A percentile compares a stretch with the other conserved stretches of the same genome.
Conservation (phyloP, 2,113 vertebrate genomes). For the Lethenteron camtschaticum region DNA sequence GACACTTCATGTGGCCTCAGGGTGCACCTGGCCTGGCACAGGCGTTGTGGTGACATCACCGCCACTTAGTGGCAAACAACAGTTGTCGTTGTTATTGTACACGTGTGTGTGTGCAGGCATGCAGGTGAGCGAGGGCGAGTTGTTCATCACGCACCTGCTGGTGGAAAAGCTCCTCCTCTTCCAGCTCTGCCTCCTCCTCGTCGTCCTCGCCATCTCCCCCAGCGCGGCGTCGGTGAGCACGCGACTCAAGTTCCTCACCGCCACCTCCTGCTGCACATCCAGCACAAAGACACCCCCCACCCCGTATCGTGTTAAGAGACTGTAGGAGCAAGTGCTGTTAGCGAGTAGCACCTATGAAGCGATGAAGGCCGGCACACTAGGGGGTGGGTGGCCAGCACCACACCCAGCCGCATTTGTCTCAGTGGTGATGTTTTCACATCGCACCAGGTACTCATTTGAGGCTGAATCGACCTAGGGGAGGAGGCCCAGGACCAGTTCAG, state of each 20-base stretch:
- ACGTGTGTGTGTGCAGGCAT: not conserved
- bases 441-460: too few relatives aligned
- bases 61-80: not conserved
- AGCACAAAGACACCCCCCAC: too few relatives aligned
- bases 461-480: too few relatives aligned
- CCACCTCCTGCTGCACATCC: slow-evolving; percentile 43
- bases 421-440: too few relatives aligned
- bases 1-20: not conserved
- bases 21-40: not conserved
- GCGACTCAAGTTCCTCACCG: slow-evolving; percentile 35
- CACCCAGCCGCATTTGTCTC: too few relatives aligned
- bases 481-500: too few relatives aligned
- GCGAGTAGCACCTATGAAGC: too few relatives aligned
- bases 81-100: not conserved
- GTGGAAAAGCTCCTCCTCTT: slow-evolving; percentile 54
- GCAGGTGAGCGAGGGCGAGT: not conserved
- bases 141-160: slow-evolving; percentile 30
- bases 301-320: too few relatives aligned
- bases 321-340: too few relatives aligned
- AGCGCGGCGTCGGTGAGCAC: slow-evolving; percentile 11
- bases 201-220: slow-evolving; percentile 33
- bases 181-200: slow-evolving; percentile 47
- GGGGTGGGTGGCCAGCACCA: too few relatives aligned
- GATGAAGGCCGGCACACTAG: too few relatives aligned
- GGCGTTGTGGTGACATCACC: not conserved